Evolutionary conservation across 2,888 invertebrate genomes (phyloP), one percentile per base, ranked within the genome.

Genomic region (Drosophila vallismaia): DNA sequence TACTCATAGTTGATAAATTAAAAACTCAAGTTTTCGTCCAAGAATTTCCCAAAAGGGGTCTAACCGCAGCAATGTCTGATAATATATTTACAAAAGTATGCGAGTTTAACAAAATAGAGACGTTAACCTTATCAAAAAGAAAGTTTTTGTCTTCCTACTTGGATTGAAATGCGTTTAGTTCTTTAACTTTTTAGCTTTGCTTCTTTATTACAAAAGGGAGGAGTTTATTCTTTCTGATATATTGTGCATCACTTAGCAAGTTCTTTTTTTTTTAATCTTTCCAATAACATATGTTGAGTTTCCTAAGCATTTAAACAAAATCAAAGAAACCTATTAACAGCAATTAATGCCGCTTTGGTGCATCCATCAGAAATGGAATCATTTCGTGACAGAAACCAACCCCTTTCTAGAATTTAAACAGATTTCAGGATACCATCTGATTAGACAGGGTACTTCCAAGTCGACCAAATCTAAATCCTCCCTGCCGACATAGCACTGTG

Each of bases 401-500:
- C 46, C 60, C 42, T 56, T 46, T 40, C 40, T 4, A 8, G 4
- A 12, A 44, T 5, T 10, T 24, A 31, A 26, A 38, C 29, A 55
- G 38, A 40, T 42, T 40, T 42, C 5, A 2, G 4, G 12, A 36
- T n/a, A 4, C 8, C 38, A 48, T 33, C 26, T 31, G 29, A 14
- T 26, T 14, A 10, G 6, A 31, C 31, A 69, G 69, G 54, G 69
- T 50, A 70, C 6, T 40, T 8, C 4, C 4, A 46, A 38, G 69
- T 60, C 69, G 69, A 44, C 52, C 12, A 12, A 31, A 42, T 33
- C 51, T 51, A 12, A 31, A 42, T 33, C 51, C 69, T 36, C 46
- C 58, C 51, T 52, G 42, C 24, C 48, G 19, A 7, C 45, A 44
- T 59, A 40, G 46, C 51, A 59, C 26, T 59, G 59, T 69, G 69